Base-by-base conservation (phyloP, 1,140 invertebrate genomes). In the Dufourea novaeangliae region DNA sequence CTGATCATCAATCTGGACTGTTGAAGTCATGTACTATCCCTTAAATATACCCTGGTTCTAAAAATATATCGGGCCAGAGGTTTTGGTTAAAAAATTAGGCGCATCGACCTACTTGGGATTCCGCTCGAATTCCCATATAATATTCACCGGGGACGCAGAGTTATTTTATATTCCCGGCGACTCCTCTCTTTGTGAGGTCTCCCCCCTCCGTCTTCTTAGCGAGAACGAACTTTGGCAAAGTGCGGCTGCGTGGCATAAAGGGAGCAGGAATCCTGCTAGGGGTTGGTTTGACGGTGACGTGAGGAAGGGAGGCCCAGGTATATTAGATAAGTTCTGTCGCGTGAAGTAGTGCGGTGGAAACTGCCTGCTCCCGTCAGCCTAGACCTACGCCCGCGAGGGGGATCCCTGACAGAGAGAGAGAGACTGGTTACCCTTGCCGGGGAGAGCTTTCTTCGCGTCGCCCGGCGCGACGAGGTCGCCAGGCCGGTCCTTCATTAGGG, bases 281-380 rank as follows among this genome's bases (percentile, higher is more conserved):
- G 44, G 46, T 56, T 50, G 71, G 76, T 78, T 83, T 80, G 73
- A 66, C 64, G 62, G 70, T 69, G 76, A 77, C 66, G 82, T 78
- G 72, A 61, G 70, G 46, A 8, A n/a, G 46, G 77, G 77, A 59
- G 50, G 52, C 50, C 73, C 86, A 82, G 85, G 79, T 84, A 87
- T 89, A 89, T 88, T 89, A 89, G 88, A 89, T 88, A 88, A 88
- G 86, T 90, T 90, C 83, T 82, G 79, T 78, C 75, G 71, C 56
- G 77, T 77, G 79, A 83, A 82, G 82, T 87, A 84, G 82, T 83
- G 82, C 79, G 74, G 83, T 79, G 74, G 77, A 76, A 85, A 86
- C 78, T 86, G 83, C 74, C 78, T 85, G 67, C 64, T 64, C 70
- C 62, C 78, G 64, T 74, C 69, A 74, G 59, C 67, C 64, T 39